Evolutionary conservation across 2,113 vertebrate species (phyloP).

Genomic region (Scopus umbretta): DNA sequence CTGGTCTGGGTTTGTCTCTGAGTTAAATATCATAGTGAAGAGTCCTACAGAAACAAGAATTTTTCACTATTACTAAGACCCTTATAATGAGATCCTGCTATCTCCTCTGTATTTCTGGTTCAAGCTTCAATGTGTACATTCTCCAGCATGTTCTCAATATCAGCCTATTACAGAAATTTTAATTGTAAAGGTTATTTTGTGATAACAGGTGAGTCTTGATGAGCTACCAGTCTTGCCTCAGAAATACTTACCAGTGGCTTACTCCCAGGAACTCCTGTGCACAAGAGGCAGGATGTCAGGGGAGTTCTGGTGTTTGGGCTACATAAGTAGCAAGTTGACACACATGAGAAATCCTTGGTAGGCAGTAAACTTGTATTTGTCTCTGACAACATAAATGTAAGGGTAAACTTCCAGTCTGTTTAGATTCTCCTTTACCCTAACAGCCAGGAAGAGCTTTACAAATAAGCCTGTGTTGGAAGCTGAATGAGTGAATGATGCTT

Average conservation of each 20-base stretch:
- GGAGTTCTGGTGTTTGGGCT: neutral
- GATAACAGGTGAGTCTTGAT: neutral
- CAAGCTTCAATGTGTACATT: neutral
- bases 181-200: neutral
- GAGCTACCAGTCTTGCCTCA: neutral
- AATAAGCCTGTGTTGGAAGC: neutral
- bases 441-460: neutral
- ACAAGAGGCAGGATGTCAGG: neutral
- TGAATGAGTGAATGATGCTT: neutral
- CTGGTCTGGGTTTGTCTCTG: neutral
- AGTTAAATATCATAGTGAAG: neutral
- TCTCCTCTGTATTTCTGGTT: neutral
- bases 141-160: neutral
- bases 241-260: neutral
- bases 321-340: neutral
- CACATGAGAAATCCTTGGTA: neutral
- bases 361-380: neutral
- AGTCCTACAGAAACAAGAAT: neutral
- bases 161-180: neutral
- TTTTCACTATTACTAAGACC: neutral
- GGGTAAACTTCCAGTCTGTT: neutral
- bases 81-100: neutral
- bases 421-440: neutral
- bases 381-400: neutral
- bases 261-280: neutral